A percentile compares a stretch with the other conserved stretches of the same genome.
Conservation (phyloP, 2,888 invertebrate genomes). For the Priocnemis perturbator region DNA sequence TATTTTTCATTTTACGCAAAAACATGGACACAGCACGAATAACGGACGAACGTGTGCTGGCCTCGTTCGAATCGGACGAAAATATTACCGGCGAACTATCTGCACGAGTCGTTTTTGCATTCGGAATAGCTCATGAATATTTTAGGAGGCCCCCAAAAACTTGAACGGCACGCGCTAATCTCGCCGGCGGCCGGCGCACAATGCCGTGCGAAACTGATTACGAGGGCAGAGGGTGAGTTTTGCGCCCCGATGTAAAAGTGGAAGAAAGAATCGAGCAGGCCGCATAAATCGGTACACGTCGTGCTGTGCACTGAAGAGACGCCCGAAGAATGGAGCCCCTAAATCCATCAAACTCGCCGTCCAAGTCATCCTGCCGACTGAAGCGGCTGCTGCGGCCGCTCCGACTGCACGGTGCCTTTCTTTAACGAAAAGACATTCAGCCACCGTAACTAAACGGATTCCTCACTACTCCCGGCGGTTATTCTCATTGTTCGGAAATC, state of each 20-base stretch:
- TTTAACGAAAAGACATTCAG: conserved; percentile 50
- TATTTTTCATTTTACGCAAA: too few species aligned
- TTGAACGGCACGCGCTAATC: conserved; percentile 58
- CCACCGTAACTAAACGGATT: conserved; percentile 62
- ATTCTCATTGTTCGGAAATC: conserved; percentile 37
- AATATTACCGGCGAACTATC: neutral
- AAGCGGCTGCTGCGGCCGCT: too few species aligned
- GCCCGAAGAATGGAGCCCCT: conserved; percentile 51
- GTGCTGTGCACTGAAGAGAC: conserved; percentile 39
- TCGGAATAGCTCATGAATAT: conserved; percentile 49
- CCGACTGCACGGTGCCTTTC: conserved; percentile 22
- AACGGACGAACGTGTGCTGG: neutral
- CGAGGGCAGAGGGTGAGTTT: conserved; percentile 43
- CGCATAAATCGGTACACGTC: too few species aligned
- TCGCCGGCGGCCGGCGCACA: conserved; percentile 61
- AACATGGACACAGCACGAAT: neutral
- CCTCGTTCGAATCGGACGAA: neutral
- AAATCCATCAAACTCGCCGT: conserved; percentile 49
- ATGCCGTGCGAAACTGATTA: conserved; percentile 58
- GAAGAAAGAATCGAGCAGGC: too few species aligned
- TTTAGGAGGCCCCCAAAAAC: conserved; percentile 48
- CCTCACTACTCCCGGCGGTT: conserved; percentile 32
- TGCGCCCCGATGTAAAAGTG: conserved; percentile 19
- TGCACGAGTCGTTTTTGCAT: conserved; percentile 23
- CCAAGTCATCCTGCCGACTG: conserved; percentile 23